Conservation (phyloP, 2,888 invertebrate genomes). For the Hetaerina titia region DNA sequence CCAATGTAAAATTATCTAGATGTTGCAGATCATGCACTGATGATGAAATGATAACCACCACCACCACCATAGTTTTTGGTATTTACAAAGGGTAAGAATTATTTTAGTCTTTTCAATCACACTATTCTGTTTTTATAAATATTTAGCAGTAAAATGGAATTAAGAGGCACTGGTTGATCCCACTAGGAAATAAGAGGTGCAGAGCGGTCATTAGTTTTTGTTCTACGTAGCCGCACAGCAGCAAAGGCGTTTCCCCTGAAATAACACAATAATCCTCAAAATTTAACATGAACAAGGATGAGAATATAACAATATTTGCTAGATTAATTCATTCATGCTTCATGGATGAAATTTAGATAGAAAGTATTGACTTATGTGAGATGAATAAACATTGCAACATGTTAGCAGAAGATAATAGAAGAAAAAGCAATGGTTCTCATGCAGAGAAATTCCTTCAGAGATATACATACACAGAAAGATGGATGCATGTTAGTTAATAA, state of each 20-base stretch:
- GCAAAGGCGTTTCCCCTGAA: conserved; percentile 92
- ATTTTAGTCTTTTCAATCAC: conserved; percentile 48
- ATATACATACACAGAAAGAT: conserved; percentile 20
- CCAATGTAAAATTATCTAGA: conserved; percentile 30
- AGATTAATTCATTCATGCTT: not conserved
- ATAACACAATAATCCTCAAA: conserved; percentile 72
- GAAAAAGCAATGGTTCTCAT: not conserved
- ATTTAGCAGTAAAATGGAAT: conserved; percentile 33
- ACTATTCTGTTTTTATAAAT: conserved; percentile 47
- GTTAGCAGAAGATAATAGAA: not conserved
- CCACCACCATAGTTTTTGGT: conserved; percentile 24
- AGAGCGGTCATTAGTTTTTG: conserved; percentile 91
- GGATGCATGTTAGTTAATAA: conserved; percentile 54
- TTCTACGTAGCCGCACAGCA: conserved; percentile 92
- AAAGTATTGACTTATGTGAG: no score
- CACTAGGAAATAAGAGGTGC: conserved; percentile 84
- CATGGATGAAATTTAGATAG: not conserved
- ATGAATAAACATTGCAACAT: not conserved
- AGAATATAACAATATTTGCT: not conserved
- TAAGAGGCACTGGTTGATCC: conserved; percentile 61
- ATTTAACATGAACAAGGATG: not conserved
- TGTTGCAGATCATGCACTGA: conserved; percentile 53
- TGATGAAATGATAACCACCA: conserved; percentile 57
- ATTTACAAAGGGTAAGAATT: conserved; percentile 48
- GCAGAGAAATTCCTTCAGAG: not conserved